Evolutionary conservation across 2,888 invertebrate species (phyloP).

Genomic region (Pegoplata infirma): DNA sequence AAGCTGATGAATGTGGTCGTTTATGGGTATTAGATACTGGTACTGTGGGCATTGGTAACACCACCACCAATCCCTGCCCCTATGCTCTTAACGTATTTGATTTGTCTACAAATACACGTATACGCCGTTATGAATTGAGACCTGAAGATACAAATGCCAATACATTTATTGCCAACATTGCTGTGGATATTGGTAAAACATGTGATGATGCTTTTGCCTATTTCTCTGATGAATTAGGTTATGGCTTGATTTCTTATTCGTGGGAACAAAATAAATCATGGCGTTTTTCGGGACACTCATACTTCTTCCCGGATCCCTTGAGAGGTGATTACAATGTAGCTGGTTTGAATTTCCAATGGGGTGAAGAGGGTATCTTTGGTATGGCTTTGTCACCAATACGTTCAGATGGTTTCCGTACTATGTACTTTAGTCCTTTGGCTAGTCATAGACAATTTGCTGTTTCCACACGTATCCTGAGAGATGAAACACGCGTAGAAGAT

Average conservation of each 20-base stretch:
- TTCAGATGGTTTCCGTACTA: constrained; percentile 83
- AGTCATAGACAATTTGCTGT: constrained; percentile 89
- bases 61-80: constrained; percentile 87
- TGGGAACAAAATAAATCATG: constrained; percentile 88
- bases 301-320: constrained; percentile 89
- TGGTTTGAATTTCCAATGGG: constrained; percentile 92
- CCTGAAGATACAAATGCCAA: constrained; percentile 86
- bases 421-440: constrained; percentile 89
- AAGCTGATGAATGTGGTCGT: constrained; percentile 87
- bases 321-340: constrained; percentile 88
- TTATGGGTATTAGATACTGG: constrained; percentile 92
- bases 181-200: constrained; percentile 86
- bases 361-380: constrained; percentile 89
- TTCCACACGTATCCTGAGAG: constrained; percentile 85
- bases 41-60: constrained; percentile 88
- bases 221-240: constrained; percentile 89
- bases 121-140: constrained; percentile 84
- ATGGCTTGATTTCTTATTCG: constrained; percentile 88
- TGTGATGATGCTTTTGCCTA: constrained; percentile 90
- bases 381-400: constrained; percentile 85
- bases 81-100: constrained; percentile 89
- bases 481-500: constrained; percentile 83
- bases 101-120: constrained; percentile 84
- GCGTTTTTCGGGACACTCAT: constrained; percentile 87
- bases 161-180: constrained; percentile 92